phyloP scores from a whole-genome alignment of 2,113 vertebrate genomes.

The Rhinolophus ferrumequinum region DNA sequence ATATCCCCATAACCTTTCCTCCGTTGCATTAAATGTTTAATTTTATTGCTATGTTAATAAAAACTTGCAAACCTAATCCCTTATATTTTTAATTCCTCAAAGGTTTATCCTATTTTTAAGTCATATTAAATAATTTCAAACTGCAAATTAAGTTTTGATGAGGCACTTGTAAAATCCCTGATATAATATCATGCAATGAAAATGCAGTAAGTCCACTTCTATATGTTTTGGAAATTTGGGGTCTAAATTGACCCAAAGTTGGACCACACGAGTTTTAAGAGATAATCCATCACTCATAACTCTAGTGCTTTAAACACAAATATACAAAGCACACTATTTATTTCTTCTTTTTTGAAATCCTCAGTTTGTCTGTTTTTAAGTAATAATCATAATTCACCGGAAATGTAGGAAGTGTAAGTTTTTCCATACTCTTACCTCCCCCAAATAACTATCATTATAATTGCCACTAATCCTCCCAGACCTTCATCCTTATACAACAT shows the following conservation, averaged over 20 bases:
- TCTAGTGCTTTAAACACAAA: neutral
- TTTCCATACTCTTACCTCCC: neutral
- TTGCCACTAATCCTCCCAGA: neutral
- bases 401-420: neutral
- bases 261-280: neutral
- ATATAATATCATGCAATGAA: neutral
- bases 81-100: neutral
- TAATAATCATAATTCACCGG: neutral
- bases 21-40: neutral
- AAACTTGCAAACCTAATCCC: neutral
- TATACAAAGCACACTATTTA: neutral
- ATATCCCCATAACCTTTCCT: neutral
- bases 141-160: neutral
- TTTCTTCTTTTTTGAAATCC: neutral
- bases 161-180: neutral
- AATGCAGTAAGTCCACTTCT: neutral
- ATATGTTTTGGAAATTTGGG: neutral
- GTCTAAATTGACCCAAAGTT: neutral
- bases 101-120: slow-evolving; percentile 27
- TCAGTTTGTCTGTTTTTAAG: neutral
- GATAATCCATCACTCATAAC: neutral
- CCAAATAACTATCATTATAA: neutral
- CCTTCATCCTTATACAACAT: neutral
- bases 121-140: slow-evolving; percentile 32
- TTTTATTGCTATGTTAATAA: neutral